A percentile compares a stretch with the other conserved stretches of the same genome.
Conservation (phyloP, 2,888 invertebrate species). For the Drosophila cognata region DNA sequence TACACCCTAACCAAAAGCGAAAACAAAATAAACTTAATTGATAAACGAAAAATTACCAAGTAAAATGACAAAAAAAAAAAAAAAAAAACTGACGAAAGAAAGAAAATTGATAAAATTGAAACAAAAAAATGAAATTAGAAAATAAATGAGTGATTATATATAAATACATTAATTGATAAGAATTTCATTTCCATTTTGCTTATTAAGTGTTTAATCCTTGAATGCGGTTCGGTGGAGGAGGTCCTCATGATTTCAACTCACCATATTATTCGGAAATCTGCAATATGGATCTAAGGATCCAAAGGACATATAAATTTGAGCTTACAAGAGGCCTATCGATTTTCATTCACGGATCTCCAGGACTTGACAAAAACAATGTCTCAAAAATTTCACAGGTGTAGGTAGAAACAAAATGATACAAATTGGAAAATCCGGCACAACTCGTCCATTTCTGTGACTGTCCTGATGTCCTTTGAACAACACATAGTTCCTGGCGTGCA, state of each 20-base stretch:
- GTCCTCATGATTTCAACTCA: neutral
- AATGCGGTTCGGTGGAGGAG: neutral
- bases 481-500: too few relatives aligned
- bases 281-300: neutral
- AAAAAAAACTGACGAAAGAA: slow-evolving; percentile 8
- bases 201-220: neutral
- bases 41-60: slow-evolving; percentile 59
- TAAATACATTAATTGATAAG: slow-evolving; percentile 51
- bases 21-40: slow-evolving; percentile 41
- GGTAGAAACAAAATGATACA: neutral
- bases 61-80: slow-evolving; percentile 44
- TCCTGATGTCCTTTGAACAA: neutral
- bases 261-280: neutral
- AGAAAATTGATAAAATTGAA: slow-evolving; percentile 39
- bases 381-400: neutral
- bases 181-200: neutral
- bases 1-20: slow-evolving; percentile 62
- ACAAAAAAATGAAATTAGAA: slow-evolving; percentile 51
- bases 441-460: neutral
- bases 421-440: neutral
- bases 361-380: neutral
- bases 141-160: slow-evolving; percentile 76
- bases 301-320: neutral
- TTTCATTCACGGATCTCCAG: neutral
- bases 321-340: neutral